A percentile compares a stretch with the other conserved stretches of the same genome.
Conservation (phyloP, 2,113 vertebrate genomes). For the Cryptomyrus ogoouensis region DNA sequence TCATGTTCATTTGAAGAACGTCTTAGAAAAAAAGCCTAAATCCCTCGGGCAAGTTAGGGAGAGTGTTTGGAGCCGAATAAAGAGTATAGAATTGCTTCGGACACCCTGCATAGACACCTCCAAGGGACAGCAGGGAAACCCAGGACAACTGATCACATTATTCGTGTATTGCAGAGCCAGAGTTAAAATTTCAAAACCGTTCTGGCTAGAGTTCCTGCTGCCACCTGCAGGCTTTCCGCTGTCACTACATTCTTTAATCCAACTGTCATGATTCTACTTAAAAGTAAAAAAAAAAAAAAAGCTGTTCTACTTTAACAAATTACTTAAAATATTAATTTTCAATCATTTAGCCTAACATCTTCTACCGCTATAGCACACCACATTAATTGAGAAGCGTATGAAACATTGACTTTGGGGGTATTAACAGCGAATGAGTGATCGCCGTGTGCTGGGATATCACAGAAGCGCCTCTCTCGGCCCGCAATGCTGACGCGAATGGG, state of each 20-base stretch:
- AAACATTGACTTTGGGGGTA: neutral
- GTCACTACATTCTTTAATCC: neutral
- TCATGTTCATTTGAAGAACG: conserved; percentile 28
- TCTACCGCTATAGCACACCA: neutral
- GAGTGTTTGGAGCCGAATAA: conserved; percentile 1
- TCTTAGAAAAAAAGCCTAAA: conserved; percentile 54
- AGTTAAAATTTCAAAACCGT: neutral
- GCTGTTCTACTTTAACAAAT: neutral
- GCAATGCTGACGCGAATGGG: neutral
- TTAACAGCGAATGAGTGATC: neutral
- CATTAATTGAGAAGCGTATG: conserved; percentile 5
- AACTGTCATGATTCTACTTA: neutral
- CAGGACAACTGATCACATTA: too few species aligned
- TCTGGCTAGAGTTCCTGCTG: neutral
- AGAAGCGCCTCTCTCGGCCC: neutral
- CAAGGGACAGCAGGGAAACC: neutral
- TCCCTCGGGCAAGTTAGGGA: neutral
- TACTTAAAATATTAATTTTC: neutral
- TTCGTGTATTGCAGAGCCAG: neutral
- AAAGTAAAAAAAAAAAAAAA: neutral
- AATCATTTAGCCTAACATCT: neutral
- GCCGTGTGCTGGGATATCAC: neutral
- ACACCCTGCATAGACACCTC: neutral
- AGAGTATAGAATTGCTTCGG: neutral
- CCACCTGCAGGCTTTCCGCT: neutral